Conservation (phyloP, 2,797 vertebrate genomes). For the Heteromormyrus szaboi region DNA sequence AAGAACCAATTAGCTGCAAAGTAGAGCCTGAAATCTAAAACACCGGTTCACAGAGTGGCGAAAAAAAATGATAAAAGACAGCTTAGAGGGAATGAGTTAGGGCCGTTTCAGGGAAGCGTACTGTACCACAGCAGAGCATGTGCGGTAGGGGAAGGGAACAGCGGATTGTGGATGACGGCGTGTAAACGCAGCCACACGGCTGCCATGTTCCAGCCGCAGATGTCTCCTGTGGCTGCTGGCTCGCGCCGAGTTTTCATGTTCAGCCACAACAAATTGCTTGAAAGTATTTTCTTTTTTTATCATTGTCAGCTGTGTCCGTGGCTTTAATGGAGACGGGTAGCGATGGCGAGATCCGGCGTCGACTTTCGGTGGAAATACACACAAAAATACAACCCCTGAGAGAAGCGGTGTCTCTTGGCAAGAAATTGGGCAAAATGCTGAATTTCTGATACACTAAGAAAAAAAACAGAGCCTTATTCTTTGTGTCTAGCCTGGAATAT, state of each 20-base stretch:
- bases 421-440: not conserved
- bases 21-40: not conserved
- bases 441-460: not conserved
- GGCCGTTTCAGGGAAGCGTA: not conserved
- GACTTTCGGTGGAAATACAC: not conserved
- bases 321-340: conserved; percentile 17
- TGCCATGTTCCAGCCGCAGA: conserved; percentile 5
- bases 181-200: not conserved
- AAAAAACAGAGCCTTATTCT: not conserved
- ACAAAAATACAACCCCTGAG: not conserved
- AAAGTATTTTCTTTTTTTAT: not conserved
- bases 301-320: conserved; percentile 1
- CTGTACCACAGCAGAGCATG: not conserved
- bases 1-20: not conserved
- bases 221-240: conserved; percentile 7
- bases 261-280: conserved; percentile 30
- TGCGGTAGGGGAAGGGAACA: not conserved
- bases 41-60: not conserved
- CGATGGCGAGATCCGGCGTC: conserved; percentile 9
- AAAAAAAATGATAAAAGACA: not conserved
- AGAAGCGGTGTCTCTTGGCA: not conserved
- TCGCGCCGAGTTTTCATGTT: conserved; percentile 24
- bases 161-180: not conserved
- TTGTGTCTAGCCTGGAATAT: not conserved
- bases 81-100: not conserved